These are phyloP conservation scores for Ostrea edulis DNA, from an alignment of 1,140 invertebrate species.

Conservation along the genomic window DNA sequence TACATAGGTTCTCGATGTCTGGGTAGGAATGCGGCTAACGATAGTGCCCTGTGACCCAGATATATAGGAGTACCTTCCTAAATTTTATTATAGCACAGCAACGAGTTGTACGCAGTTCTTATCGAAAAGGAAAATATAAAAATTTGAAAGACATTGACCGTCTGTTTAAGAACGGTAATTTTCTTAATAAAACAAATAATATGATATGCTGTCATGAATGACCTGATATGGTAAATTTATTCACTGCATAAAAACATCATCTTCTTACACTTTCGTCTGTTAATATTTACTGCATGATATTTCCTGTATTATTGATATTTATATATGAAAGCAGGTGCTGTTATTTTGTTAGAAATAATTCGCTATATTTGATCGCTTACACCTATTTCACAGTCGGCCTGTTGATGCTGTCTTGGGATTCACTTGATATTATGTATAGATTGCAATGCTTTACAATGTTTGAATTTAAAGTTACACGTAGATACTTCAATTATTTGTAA, in stretches of 20 bases:
- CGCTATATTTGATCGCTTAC: neutral
- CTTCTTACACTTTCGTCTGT: neutral
- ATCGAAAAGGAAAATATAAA: neutral
- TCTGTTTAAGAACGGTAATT: neutral
- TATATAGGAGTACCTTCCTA: neutral
- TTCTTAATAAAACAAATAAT: neutral
- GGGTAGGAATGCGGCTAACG: neutral
- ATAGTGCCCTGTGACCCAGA: neutral
- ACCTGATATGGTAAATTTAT: neutral
- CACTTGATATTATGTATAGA: slow-evolving; percentile 20
- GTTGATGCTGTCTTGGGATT: slow-evolving; percentile 4
- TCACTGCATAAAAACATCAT: neutral
- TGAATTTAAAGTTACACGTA: neutral
- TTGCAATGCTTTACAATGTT: neutral
- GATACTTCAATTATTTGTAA: too few species aligned
- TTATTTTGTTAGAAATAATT: neutral
- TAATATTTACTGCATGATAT: neutral
- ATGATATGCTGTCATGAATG: neutral
- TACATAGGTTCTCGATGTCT: neutral
- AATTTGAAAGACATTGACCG: neutral
- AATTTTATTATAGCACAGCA: neutral
- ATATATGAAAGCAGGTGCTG: neutral
- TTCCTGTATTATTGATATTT: neutral
- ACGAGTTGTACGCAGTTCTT: neutral
- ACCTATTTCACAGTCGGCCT: neutral